Conservation (phyloP, 2,888 invertebrate species). For the Dryobota labecula region DNA sequence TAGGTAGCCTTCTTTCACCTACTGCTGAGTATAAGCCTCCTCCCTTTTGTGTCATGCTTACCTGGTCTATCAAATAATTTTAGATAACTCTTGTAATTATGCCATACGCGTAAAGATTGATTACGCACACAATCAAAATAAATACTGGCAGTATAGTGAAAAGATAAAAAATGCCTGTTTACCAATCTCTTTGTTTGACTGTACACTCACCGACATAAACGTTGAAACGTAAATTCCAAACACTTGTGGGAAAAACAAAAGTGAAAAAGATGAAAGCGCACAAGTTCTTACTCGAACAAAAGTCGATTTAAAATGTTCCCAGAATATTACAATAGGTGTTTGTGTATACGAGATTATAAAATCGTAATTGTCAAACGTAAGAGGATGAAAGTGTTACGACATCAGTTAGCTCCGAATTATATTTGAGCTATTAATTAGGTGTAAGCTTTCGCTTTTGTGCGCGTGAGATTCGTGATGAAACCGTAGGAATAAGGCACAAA, state of each 20-base stretch:
- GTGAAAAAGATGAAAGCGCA: constrained; percentile 80
- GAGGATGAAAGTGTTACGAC: constrained; percentile 81
- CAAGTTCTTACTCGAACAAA: constrained; percentile 68
- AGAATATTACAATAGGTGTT: constrained; percentile 63
- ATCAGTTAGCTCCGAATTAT: constrained; percentile 74
- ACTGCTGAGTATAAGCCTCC: too few species aligned
- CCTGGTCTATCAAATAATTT: background rate
- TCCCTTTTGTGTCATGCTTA: too few species aligned
- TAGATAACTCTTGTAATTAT: background rate
- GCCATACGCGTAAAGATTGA: too few species aligned
- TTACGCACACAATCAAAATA: background rate
- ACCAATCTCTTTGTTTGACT: background rate
- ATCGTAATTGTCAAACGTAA: constrained; percentile 68
- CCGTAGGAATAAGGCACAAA: constrained; percentile 61
- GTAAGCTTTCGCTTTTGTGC: constrained; percentile 76
- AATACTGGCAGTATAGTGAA: background rate
- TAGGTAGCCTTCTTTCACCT: background rate
- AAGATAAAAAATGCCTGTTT: background rate
- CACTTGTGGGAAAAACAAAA: constrained; percentile 74
- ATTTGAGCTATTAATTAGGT: constrained; percentile 78
- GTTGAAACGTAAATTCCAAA: constrained; percentile 52
- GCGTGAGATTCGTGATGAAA: constrained; percentile 71
- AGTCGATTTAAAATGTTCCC: constrained; percentile 65
- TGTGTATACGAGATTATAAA: constrained; percentile 63
- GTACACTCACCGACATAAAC: constrained; percentile 40